Evolutionary conservation across 2,113 vertebrate genomes (phyloP).

Genomic region (Acanthochromis polyacanthus): DNA sequence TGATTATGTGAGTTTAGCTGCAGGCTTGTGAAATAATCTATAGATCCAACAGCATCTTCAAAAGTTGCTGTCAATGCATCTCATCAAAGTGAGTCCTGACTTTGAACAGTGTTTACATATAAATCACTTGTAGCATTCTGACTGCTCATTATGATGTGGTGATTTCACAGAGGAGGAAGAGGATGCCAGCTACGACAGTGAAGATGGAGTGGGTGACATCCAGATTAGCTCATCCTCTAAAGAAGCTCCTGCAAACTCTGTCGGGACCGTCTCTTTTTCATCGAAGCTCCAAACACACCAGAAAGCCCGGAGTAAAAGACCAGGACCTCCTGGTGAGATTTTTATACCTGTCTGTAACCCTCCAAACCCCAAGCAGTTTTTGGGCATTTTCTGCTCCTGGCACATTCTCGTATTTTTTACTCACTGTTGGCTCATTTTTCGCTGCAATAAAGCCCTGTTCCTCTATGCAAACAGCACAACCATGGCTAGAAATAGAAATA

Average conservation of each 20-base stretch:
- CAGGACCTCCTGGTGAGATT: slow-evolving; percentile 86
- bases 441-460: too few relatives aligned
- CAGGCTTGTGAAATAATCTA: slow-evolving; percentile 2
- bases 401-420: too few relatives aligned
- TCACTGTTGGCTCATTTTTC: too few relatives aligned
- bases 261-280: slow-evolving; percentile 84
- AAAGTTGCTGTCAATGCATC: slow-evolving; percentile 43
- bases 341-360: not conserved
- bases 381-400: too few relatives aligned
- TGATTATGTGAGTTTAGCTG: not conserved
- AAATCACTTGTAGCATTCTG: slow-evolving; percentile 42
- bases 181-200: slow-evolving; percentile 87
- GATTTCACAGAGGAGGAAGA: slow-evolving; percentile 85
- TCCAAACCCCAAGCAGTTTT: too few relatives aligned
- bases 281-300: slow-evolving; percentile 91
- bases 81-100: slow-evolving; percentile 23
- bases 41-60: slow-evolving; percentile 37
- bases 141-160: slow-evolving; percentile 49
- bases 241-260: slow-evolving; percentile 76
- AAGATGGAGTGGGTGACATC: slow-evolving; percentile 83
- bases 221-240: slow-evolving; percentile 78
- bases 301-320: slow-evolving; percentile 91
- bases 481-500: too few relatives aligned
- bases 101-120: slow-evolving; percentile 43
- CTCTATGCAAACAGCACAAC: too few relatives aligned